Base-by-base conservation (phyloP, 1,140 invertebrate species). In the Drosophila pachea region DNA sequence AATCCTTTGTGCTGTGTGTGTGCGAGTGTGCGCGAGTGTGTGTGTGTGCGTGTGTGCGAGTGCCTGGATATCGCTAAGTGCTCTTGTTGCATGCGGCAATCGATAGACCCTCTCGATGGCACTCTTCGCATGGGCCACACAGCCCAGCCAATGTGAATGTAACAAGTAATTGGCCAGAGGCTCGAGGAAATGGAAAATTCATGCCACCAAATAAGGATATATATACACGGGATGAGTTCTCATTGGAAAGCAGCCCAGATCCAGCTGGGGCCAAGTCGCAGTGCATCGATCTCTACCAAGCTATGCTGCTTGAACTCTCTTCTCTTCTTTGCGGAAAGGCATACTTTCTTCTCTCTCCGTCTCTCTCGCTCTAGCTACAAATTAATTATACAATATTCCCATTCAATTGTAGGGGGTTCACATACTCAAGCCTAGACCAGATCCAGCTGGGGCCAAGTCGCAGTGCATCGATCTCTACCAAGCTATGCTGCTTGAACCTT, bases 1-100 rank as follows among this genome's bases (percentile, higher is more conserved):
- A 66, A 9, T 45, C 36, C 47, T n/a, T 31, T 48, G 7, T 43
- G n/a, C 47, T 42, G 5, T 72, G 63, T 68, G 40, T 70, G 48
- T 47, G 53, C 58, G 61, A 60, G 56, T 63, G 42, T 55, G 42
- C 60, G 65, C 70, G 68, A 76, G 62, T 71, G 78, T 72, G 63
- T 68, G 40, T 70, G 48, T 47, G 53, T 61, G 61, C 60, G 55
- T 63, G 42, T 55, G 42, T 61, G 65, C 70, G 68, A 81, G 62
- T 74, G 78, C 52, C 74, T 83, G 78, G 78, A 82, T 82, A 83
- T 83, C 56, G 65, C 78, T 82, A 78, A 82, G 78, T 78, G 78
- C 79, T 83, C 78, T 82, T 82, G 79, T 82, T 82, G 78, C 79
- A 84, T 82, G 78, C 75, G 72, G 67, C 74, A 55, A 69, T 45